These are phyloP conservation scores for Herpetotheres cachinnans DNA, from an alignment of 2,113 vertebrate genomes.

Conservation along the genomic window DNA sequence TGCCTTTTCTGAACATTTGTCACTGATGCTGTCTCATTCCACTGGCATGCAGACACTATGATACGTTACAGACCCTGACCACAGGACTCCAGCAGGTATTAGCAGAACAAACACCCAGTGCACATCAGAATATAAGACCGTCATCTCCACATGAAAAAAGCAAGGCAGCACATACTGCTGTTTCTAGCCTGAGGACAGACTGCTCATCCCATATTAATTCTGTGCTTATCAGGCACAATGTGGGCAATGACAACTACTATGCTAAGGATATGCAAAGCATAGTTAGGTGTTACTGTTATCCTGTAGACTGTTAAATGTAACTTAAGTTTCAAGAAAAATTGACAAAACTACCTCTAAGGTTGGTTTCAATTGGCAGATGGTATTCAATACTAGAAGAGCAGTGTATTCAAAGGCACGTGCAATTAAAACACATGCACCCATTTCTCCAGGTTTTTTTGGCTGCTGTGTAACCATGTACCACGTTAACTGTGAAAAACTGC, in stretches of 20 bases:
- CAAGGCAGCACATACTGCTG: not conserved
- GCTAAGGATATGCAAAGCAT: not conserved
- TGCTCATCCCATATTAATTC: not conserved
- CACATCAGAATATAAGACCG: not conserved
- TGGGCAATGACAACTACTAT: not conserved
- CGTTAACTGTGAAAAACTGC: not conserved
- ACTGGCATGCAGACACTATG: not conserved
- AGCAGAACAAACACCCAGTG: not conserved
- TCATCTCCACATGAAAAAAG: rapidly evolving
- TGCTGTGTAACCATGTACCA: not conserved
- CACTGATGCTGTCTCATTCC: not conserved
- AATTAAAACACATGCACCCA: not conserved
- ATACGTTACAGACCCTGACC: not conserved
- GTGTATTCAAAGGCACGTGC: not conserved
- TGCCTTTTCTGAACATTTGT: not conserved
- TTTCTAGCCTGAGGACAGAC: not conserved
- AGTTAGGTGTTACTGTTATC: not conserved
- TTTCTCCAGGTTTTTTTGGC: not conserved
- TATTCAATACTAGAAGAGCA: not conserved
- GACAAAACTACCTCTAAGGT: not conserved
- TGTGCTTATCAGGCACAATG: not conserved
- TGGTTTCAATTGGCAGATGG: not conserved
- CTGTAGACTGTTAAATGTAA: not conserved
- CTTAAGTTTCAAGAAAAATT: not conserved
- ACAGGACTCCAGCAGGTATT: not conserved